Percentiles rank a stretch among this genome's conserved stretches.
Conservation (phyloP, 2,888 invertebrate genomes). For the Mamestra brassicae region DNA sequence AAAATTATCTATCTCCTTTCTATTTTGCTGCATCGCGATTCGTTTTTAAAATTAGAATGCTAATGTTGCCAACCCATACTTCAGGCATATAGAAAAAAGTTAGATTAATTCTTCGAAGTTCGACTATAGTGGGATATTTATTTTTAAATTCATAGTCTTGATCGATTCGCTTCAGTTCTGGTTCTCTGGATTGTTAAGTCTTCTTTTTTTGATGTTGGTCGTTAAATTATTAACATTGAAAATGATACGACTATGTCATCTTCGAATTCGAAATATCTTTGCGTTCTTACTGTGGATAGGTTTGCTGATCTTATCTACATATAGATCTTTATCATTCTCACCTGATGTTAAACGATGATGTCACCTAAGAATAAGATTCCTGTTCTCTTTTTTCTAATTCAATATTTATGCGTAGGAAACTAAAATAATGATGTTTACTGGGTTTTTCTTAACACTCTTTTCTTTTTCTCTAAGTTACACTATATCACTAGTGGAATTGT, state of each 20-base stretch:
- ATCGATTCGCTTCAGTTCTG: slow-evolving; percentile 24
- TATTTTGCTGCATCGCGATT: slow-evolving; percentile 68
- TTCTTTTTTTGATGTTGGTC: not conserved
- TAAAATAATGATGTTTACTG: slow-evolving; percentile 1
- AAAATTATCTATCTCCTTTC: slow-evolving; percentile 69
- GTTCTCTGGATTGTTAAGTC: slow-evolving; percentile 5
- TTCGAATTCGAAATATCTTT: not conserved
- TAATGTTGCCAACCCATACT: slow-evolving; percentile 80
- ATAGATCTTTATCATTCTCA: not conserved
- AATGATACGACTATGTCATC: slow-evolving; percentile 4
- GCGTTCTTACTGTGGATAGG: not conserved
- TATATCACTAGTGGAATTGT: slow-evolving; percentile 8
- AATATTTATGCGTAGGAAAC: not conserved
- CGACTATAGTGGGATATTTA: slow-evolving; percentile 44
- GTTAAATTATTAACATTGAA: not conserved
- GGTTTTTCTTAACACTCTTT: not conserved
- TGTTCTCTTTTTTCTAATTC: not conserved
- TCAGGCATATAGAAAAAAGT: slow-evolving; percentile 59
- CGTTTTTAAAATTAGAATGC: slow-evolving; percentile 72
- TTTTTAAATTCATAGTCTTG: slow-evolving; percentile 45
- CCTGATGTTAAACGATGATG: slow-evolving; percentile 8
- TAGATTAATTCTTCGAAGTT: slow-evolving; percentile 54
- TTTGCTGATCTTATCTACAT: not conserved
- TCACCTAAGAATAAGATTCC: not conserved
- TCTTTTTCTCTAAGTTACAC: not conserved